A percentile compares a stretch with the other conserved stretches of the same genome.
Evolutionary conservation across 2,113 vertebrate species (phyloP).

Genomic region (Cervus canadensis): DNA sequence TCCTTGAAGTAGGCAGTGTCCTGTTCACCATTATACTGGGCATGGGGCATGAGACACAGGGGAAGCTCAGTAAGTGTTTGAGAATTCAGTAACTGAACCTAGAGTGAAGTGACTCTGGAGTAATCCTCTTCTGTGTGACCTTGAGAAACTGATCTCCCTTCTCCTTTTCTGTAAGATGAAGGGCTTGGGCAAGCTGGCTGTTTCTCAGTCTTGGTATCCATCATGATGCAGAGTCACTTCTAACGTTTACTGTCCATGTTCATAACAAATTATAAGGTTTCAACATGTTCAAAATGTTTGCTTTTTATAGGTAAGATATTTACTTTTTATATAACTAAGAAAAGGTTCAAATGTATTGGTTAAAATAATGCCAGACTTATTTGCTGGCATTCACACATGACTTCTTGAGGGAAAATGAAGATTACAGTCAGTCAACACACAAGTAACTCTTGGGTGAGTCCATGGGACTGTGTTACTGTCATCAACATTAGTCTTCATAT

Average conservation of each 20-base stretch:
- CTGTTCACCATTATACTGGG: neutral
- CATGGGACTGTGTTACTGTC: neutral
- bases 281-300: neutral
- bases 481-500: neutral
- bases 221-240: neutral
- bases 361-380: neutral
- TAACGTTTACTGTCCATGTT: neutral
- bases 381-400: neutral
- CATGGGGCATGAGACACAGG: neutral
- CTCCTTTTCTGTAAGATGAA: neutral
- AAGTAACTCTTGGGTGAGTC: neutral
- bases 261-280: neutral
- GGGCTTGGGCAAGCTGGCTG: neutral
- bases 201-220: neutral
- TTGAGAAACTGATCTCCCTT: neutral
- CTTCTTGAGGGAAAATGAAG: neutral
- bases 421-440: neutral
- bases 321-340: neutral
- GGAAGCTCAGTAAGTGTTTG: neutral
- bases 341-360: neutral
- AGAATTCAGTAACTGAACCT: neutral
- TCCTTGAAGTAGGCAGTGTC: neutral
- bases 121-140: neutral
- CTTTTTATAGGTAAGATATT: neutral
- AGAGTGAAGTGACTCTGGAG: neutral